Conservation (phyloP, 1,140 invertebrate genomes). For the Danaus plexippus region DNA sequence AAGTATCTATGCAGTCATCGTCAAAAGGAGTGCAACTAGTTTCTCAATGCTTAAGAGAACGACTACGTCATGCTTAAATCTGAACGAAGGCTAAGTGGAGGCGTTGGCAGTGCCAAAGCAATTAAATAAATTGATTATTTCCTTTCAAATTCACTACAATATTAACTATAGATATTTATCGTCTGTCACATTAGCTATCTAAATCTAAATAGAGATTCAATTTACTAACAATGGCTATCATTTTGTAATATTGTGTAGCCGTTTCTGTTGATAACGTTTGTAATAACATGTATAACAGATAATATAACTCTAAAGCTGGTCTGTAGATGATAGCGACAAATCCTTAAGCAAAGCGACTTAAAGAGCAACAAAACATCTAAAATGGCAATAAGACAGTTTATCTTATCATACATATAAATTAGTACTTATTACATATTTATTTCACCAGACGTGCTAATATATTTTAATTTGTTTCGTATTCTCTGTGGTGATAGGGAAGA, state of each 20-base stretch:
- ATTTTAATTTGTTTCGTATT: no score
- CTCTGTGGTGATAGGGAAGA: no score
- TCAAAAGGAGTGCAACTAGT: constrained; percentile 42
- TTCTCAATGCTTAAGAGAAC: constrained; percentile 42
- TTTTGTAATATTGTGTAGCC: constrained; percentile 18
- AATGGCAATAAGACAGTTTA: no score
- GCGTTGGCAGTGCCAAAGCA: constrained; percentile 51
- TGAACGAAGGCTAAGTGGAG: constrained; percentile 60
- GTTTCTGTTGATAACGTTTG: constrained; percentile 15
- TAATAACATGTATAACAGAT: constrained; percentile 18
- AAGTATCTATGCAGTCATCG: constrained; percentile 36
- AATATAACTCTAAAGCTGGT: constrained; percentile 3
- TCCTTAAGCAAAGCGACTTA: no score
- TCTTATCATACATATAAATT: no score
- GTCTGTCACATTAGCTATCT: constrained; percentile 23
- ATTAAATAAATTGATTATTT: constrained; percentile 65
- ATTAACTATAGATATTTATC: constrained; percentile 29
- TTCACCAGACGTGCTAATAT: no score
- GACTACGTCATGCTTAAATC: constrained; percentile 60
- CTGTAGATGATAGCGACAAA: no score
- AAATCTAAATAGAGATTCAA: constrained; percentile 23
- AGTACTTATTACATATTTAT: no score
- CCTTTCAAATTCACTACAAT: constrained; percentile 45
- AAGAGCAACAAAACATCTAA: no score
- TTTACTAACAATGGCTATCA: constrained; percentile 21